phyloP scores from a whole-genome alignment of 2,888 invertebrate species.

The Ellobium chinense region DNA sequence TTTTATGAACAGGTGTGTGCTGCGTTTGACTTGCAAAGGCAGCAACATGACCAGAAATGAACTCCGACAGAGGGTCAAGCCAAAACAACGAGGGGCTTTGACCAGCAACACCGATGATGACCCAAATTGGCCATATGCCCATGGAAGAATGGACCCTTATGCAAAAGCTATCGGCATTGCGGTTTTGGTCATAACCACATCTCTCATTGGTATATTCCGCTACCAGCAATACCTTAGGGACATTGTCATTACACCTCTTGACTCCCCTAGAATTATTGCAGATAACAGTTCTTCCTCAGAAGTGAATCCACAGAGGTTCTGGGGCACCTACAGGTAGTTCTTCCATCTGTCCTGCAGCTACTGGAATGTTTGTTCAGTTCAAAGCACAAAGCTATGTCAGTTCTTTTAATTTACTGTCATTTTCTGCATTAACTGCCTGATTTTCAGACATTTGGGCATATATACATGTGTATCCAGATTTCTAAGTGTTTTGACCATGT shows the following conservation, averaged over 20 bases:
- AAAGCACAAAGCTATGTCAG: no score
- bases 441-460: no score
- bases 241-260: slow-evolving; percentile 64
- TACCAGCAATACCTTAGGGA: slow-evolving; percentile 63
- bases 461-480: no score
- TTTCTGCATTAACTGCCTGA: no score
- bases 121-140: slow-evolving; percentile 39
- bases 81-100: slow-evolving; percentile 11
- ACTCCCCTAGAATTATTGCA: slow-evolving; percentile 62
- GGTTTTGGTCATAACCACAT: slow-evolving; percentile 38
- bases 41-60: slow-evolving; percentile 34
- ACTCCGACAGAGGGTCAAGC: slow-evolving; percentile 12
- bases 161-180: slow-evolving; percentile 44
- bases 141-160: slow-evolving; percentile 38
- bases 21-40: background rate
- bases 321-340: slow-evolving; percentile 87
- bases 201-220: slow-evolving; percentile 51
- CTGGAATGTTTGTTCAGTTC: no score
- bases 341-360: no score
- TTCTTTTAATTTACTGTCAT: no score
- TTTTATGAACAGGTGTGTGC: background rate
- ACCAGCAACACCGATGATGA: slow-evolving; percentile 14
- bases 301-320: slow-evolving; percentile 80
- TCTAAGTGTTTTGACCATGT: no score
- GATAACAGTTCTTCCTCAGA: slow-evolving; percentile 60